Percentiles rank a stretch among this genome's conserved stretches.
Conservation (phyloP, 2,113 vertebrate species). For the Cyprinus carpio region DNA sequence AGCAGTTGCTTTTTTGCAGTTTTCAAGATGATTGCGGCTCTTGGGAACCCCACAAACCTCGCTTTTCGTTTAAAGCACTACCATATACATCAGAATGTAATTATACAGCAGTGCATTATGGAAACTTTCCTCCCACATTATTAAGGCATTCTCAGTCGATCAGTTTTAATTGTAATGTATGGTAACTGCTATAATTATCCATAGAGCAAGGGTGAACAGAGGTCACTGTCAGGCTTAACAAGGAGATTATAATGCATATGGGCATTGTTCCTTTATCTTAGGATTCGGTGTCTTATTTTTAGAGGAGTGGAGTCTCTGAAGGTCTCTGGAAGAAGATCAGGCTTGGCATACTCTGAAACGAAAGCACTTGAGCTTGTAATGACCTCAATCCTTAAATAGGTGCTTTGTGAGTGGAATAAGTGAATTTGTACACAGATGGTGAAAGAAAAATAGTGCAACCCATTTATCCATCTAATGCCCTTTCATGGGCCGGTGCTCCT, state of each 20-base stretch:
- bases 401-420: conserved; percentile 37
- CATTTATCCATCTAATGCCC: conserved; percentile 34
- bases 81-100: conserved; percentile 11
- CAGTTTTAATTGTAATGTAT: conserved; percentile 28
- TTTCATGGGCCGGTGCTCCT: not conserved
- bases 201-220: not conserved
- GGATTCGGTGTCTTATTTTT: not conserved
- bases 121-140: not conserved
- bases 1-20: not conserved
- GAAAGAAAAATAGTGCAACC: conserved; percentile 8
- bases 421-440: conserved; percentile 39
- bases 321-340: conserved; percentile 25
- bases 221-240: not conserved
- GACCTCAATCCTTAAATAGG: conserved; percentile 43
- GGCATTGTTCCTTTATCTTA: not conserved
- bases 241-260: conserved; percentile 13
- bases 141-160: not conserved
- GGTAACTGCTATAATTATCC: not conserved
- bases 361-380: conserved; percentile 32
- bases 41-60: not conserved
- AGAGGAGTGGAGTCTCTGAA: conserved; percentile 20
- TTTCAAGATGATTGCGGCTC: not conserved
- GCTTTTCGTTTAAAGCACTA: not conserved
- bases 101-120: not conserved
- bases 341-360: conserved; percentile 14